A percentile compares a stretch with the other conserved stretches of the same genome.
Evolutionary conservation across 2,113 vertebrate genomes (phyloP).

Genomic region (Salvelinus sp.): DNA sequence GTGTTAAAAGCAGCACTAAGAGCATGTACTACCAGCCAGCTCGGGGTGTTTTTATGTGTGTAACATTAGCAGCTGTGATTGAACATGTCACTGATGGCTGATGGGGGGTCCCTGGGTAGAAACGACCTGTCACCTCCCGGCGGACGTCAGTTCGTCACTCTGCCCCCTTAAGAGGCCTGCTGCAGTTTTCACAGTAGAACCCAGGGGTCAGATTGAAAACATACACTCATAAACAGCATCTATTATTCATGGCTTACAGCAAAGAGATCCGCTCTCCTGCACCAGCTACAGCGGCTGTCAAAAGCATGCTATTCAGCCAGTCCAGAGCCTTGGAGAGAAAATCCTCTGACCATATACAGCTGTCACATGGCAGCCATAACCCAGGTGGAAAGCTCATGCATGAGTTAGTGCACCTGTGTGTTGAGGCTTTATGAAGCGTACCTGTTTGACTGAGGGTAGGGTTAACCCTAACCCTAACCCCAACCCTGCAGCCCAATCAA

Average conservation of each 20-base stretch:
- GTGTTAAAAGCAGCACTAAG: constrained; percentile 30
- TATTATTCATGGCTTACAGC: constrained; percentile 79
- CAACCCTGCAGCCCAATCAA: no score
- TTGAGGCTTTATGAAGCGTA: no score
- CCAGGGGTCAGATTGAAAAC: constrained; percentile 84
- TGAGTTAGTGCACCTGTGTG: not conserved
- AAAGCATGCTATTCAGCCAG: constrained; percentile 40
- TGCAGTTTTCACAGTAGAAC: constrained; percentile 72
- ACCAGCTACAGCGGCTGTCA: constrained; percentile 72
- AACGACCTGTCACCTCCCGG: constrained; percentile 63
- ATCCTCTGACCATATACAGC: not conserved
- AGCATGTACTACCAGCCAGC: constrained; percentile 7
- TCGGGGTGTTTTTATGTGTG: constrained; percentile 38
- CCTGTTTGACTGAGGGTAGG: no score
- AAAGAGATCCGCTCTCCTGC: constrained; percentile 63
- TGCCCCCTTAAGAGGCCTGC: constrained; percentile 58
- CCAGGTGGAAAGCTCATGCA: not conserved
- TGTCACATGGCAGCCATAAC: not conserved
- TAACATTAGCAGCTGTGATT: constrained; percentile 64
- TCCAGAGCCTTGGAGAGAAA: not conserved
- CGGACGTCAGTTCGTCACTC: constrained; percentile 66
- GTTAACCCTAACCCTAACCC: no score
- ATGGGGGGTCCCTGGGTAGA: constrained; percentile 63
- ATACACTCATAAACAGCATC: constrained; percentile 83
- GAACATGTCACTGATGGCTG: constrained; percentile 76